Evolutionary conservation across 1,140 invertebrate genomes (phyloP).

Genomic region (Telenomus remus): DNA sequence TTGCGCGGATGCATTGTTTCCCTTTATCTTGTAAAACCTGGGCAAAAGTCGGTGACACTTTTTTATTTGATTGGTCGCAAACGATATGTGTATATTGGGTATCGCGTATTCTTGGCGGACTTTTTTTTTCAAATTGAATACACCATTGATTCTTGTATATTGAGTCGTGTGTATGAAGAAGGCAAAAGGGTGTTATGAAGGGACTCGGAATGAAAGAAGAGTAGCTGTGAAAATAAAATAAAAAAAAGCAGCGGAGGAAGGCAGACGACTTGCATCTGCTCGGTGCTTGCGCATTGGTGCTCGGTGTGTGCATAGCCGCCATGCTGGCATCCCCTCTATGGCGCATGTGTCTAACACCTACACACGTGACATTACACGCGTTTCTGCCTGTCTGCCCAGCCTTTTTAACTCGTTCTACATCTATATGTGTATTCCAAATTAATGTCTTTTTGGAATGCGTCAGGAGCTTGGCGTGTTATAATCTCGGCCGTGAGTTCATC

Average conservation of each 20-base stretch:
- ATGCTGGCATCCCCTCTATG: conserved; percentile 69
- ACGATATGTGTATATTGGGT: conserved; percentile 19
- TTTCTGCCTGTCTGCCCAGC: conserved; percentile 20
- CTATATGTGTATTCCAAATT: conserved; percentile 17
- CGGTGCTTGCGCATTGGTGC: conserved; percentile 72
- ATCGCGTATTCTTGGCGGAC: conserved; percentile 30
- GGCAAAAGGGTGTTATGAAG: conserved; percentile 51
- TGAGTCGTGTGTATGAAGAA: conserved; percentile 31
- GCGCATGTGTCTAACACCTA: conserved; percentile 63
- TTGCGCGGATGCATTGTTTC: conserved; percentile 12
- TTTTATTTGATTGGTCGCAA: conserved; percentile 25
- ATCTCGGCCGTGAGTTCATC: conserved; percentile 18
- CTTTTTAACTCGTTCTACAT: conserved; percentile 32
- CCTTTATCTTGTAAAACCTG: conserved; percentile 7
- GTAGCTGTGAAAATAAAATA: conserved; percentile 47
- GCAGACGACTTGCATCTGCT: conserved; percentile 65
- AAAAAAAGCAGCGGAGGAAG: conserved; percentile 53
- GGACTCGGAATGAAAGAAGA: conserved; percentile 59
- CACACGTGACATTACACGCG: conserved; percentile 62
- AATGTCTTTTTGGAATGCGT: conserved; percentile 29
- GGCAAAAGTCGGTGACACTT: conserved; percentile 1
- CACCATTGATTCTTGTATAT: conserved; percentile 32
- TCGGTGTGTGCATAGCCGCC: conserved; percentile 71
- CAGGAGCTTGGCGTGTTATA: conserved; percentile 21
- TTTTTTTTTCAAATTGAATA: conserved; percentile 32